Evolutionary conservation across 2,797 vertebrate genomes (phyloP), one percentile per base, ranked within the genome.

Genomic region (Stomatorhinus walkeri): DNA sequence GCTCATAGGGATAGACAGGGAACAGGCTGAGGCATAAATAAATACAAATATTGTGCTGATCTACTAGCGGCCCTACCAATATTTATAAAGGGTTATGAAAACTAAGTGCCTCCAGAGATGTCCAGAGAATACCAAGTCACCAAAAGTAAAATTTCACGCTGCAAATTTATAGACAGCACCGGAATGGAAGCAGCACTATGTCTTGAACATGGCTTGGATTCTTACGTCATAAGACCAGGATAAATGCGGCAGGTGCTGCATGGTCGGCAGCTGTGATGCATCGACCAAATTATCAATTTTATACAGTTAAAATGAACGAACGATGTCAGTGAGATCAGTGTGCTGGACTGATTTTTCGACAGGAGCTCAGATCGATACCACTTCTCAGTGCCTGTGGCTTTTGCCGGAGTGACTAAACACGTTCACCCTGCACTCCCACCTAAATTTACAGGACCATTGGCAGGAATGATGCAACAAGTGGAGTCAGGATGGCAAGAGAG

Each of bases 381-480:
- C 16, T 40, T 40, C 72, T 79, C 36, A 2, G 14, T 79, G 36
- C 40, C 72, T 19, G 72, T 0, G 28, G 36, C 8, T 32, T 48
- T 16, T 16, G 51, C 48, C 28, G 32, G 12, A 49, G 48, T n/a
- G 84, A 86, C 84, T 54, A n/a, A 86, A 56, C 24, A 19, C 8
- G 52, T 4, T 54, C 28, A 40, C 28, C 14, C 85, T 19, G 14
- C 49, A 36, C 24, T 16, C 84, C 84, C 46, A 51, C 49, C 48
- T 43, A 51, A 85, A 51, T 85, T 10, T 49, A 52, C 22, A 36
- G 51, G 51, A 40, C 49, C 19, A 28, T 83, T 28, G 88, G 88
- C 81, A 61, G 88, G 59, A 54, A 54, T 79, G 81, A 86, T 86
- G 46, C 89, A 89, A 91, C 90, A 88, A 88, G 88, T 91, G 90